Evolutionary conservation across 30 jellyfish, hydroid and myxozoan genomes (phyloP).

Genomic region (Calvadosia cruxmelitensis): DNA sequence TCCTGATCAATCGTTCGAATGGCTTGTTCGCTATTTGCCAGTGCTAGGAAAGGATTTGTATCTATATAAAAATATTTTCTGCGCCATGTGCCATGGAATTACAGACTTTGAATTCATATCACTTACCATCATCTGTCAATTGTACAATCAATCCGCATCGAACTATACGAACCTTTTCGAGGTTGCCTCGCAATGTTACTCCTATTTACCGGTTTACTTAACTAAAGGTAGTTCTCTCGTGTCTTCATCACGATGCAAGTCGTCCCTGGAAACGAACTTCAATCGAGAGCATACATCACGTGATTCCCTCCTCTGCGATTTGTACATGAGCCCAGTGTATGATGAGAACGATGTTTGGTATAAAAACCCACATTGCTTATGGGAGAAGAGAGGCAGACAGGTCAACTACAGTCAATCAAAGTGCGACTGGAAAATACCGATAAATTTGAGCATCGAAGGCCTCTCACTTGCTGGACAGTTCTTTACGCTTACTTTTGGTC

Average conservation of each 20-base stretch:
- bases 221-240: background rate
- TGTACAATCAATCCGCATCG: background rate
- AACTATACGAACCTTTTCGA: background rate
- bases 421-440: background rate
- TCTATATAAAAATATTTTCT: background rate
- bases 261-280: background rate
- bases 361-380: background rate
- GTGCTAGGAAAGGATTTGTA: background rate
- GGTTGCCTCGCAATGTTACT: background rate
- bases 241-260: background rate
- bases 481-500: background rate
- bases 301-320: background rate
- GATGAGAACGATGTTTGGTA: background rate
- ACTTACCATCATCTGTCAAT: background rate
- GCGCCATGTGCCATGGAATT: background rate
- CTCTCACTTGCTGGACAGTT: background rate
- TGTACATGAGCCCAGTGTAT: background rate
- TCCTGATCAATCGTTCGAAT: background rate
- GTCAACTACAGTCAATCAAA: background rate
- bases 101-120: background rate
- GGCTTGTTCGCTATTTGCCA: background rate
- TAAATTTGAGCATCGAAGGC: background rate
- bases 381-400: background rate
- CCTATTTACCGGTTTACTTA: background rate
- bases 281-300: background rate